phyloP scores from a whole-genome alignment of 2,797 vertebrate genomes.

The Toxotes lorentzi region DNA sequence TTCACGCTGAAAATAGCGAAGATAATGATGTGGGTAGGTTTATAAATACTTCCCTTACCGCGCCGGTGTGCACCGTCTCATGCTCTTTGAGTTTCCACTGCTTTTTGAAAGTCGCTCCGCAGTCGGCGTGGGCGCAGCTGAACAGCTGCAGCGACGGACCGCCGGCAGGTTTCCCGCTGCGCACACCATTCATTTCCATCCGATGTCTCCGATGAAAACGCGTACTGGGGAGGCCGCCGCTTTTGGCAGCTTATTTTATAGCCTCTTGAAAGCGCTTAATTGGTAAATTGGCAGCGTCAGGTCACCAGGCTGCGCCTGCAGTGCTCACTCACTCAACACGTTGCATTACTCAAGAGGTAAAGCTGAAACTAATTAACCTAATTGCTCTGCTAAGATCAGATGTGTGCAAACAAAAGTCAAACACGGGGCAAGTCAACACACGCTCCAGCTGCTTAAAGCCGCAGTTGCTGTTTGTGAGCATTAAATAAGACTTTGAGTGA shows the following conservation, averaged over 20 bases:
- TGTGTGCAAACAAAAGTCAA: conserved; percentile 4
- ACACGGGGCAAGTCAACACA: not conserved
- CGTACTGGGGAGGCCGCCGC: not conserved
- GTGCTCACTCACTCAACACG: not conserved
- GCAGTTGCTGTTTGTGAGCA: too few species aligned
- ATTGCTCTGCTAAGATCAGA: conserved; percentile 21
- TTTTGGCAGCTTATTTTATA: conserved; percentile 47
- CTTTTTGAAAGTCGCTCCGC: conserved; percentile 78
- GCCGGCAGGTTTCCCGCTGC: not conserved
- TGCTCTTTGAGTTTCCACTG: conserved; percentile 82
- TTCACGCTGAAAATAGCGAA: too few species aligned
- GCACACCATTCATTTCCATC: conserved; percentile 63
- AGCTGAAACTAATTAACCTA: conserved; percentile 52
- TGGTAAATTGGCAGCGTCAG: conserved; percentile 41
- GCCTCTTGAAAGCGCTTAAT: conserved; percentile 12
- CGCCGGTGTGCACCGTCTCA: conserved; percentile 78
- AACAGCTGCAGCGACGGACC: conserved; percentile 46
- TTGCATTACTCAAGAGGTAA: not conserved
- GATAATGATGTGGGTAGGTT: too few species aligned
- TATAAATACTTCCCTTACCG: conserved; percentile 58
- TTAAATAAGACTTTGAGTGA: not conserved
- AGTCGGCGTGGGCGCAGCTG: conserved; percentile 71
- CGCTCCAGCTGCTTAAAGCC: not conserved
- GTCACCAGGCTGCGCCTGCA: not conserved
- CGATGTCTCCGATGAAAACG: rapidly evolving